Conservation (phyloP, 2,888 invertebrate species). For the Acleris literana region DNA sequence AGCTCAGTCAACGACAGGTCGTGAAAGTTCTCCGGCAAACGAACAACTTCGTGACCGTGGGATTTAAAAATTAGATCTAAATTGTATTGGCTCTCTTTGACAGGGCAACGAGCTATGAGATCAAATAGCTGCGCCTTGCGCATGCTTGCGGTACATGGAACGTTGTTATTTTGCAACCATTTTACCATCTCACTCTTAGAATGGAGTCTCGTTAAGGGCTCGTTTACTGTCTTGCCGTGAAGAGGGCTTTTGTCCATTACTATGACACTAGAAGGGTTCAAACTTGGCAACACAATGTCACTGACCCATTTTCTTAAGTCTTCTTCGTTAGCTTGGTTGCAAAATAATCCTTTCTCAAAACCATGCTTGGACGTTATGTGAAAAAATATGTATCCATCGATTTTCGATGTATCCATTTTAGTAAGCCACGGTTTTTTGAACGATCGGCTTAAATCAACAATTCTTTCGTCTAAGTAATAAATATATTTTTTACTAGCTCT, state of each 20-base stretch:
- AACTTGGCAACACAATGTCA: constrained; percentile 48
- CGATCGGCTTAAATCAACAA: constrained; percentile 42
- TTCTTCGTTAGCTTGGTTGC: constrained; percentile 44
- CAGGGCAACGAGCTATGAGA: constrained; percentile 48
- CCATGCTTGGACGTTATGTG: constrained; percentile 50
- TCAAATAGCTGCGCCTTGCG: constrained; percentile 58
- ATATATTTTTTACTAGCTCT: constrained; percentile 43
- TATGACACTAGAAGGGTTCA: constrained; percentile 51
- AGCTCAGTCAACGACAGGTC: constrained; percentile 53
- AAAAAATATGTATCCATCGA: constrained; percentile 45
- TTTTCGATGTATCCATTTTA: constrained; percentile 21
- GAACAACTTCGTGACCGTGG: constrained; percentile 57
- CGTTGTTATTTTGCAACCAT: constrained; percentile 53
- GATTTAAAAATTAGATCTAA: constrained; percentile 54
- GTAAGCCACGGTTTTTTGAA: constrained; percentile 44
- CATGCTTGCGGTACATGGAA: constrained; percentile 54
- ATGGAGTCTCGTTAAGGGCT: constrained; percentile 51
- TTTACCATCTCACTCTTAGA: constrained; percentile 56
- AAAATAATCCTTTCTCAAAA: constrained; percentile 51
- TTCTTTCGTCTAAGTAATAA: constrained; percentile 58
- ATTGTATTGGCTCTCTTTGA: constrained; percentile 40
- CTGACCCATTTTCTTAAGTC: constrained; percentile 60
- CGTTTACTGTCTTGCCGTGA: constrained; percentile 42
- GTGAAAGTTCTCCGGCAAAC: constrained; percentile 51
- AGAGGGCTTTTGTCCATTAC: constrained; percentile 53